Evolutionary conservation across 2,888 invertebrate genomes (phyloP).

Genomic region (Oxytorus armatus): DNA sequence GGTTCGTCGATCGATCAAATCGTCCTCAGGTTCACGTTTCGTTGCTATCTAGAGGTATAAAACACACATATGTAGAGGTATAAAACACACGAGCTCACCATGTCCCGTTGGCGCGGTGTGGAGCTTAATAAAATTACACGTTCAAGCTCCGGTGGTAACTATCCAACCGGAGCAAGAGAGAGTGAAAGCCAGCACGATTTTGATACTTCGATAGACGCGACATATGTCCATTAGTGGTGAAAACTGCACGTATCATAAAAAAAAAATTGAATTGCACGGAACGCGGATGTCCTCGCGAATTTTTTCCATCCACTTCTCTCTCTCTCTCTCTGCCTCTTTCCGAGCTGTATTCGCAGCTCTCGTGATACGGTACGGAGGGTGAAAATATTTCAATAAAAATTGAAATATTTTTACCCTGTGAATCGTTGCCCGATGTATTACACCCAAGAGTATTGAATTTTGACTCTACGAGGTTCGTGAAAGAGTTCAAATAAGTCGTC

Average conservation of each 20-base stretch:
- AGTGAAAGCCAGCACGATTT: background rate
- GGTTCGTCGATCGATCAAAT: constrained; percentile 14
- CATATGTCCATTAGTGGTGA: background rate
- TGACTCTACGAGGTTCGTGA: too few species aligned
- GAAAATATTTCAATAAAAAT: background rate
- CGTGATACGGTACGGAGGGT: background rate
- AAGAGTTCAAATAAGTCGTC: too few species aligned
- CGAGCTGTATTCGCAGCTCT: background rate
- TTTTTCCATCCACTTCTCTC: background rate
- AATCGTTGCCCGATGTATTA: background rate
- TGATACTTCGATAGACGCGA: background rate
- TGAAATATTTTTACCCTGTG: too few species aligned
- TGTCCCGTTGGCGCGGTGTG: background rate
- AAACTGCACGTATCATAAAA: background rate
- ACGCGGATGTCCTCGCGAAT: background rate
- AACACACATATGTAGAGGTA: background rate
- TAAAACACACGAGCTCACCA: constrained; percentile 1
- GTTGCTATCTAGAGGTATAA: constrained; percentile 2
- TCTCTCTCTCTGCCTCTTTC: background rate
- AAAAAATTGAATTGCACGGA: constrained; percentile 12
- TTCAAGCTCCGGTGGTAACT: background rate
- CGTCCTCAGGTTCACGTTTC: background rate
- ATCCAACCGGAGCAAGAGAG: background rate
- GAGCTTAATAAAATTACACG: constrained; percentile 39
- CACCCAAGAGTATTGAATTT: too few species aligned